These are phyloP conservation scores for Hydrotaea diabolus DNA, from an alignment of 2,888 invertebrate species.

Conservation along the genomic window DNA sequence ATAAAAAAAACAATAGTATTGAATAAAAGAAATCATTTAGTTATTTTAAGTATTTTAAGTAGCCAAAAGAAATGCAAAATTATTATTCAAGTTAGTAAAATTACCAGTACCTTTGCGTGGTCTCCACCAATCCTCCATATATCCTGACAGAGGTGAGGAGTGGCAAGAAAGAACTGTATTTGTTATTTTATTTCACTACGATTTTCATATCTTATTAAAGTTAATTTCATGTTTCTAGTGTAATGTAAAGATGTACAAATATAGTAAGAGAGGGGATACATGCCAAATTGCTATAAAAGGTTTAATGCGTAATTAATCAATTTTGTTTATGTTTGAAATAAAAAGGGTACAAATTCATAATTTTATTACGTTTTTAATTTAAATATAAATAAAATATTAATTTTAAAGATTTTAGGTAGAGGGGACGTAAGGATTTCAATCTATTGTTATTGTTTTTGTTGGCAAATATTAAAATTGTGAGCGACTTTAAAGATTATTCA, in stretches of 20 bases:
- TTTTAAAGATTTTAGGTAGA: too few relatives aligned
- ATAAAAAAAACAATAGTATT: neutral
- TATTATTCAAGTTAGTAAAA: slow-evolving; percentile 67
- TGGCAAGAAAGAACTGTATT: slow-evolving; percentile 85
- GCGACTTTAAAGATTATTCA: too few relatives aligned
- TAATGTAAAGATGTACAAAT: slow-evolving; percentile 5
- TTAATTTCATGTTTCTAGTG: neutral
- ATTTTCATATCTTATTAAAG: slow-evolving; percentile 68
- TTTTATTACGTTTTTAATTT: too few relatives aligned
- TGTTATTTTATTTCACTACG: slow-evolving; percentile 81
- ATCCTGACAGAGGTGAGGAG: slow-evolving; percentile 97
- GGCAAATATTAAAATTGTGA: too few relatives aligned
- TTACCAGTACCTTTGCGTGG: slow-evolving; percentile 94
- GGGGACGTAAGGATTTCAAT: too few relatives aligned
- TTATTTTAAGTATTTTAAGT: slow-evolving; percentile 22
- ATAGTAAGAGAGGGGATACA: slow-evolving; percentile 3
- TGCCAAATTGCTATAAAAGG: too few relatives aligned
- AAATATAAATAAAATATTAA: too few relatives aligned
- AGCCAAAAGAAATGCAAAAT: slow-evolving; percentile 54
- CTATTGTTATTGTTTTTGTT: too few relatives aligned
- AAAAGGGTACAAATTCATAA: too few relatives aligned
- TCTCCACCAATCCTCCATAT: slow-evolving; percentile 99
- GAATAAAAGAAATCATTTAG: slow-evolving; percentile 15
- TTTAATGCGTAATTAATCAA: too few relatives aligned
- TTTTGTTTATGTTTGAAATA: too few relatives aligned